These are phyloP conservation scores for Hoplodrina ambigua DNA, from an alignment of 2,888 invertebrate species.

Conservation along the genomic window DNA sequence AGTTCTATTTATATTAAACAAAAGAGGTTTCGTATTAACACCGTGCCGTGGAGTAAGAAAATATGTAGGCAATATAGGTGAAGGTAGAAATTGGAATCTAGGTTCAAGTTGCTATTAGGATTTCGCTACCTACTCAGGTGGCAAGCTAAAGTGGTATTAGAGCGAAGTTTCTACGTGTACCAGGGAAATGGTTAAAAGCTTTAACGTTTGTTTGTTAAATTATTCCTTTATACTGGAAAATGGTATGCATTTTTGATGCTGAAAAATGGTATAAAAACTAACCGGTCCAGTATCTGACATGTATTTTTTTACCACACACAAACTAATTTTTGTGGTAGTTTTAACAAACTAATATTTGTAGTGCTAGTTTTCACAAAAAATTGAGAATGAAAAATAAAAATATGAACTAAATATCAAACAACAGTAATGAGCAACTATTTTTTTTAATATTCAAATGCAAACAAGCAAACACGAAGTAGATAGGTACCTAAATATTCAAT, in stretches of 20 bases:
- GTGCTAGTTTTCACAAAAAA: too few relatives aligned
- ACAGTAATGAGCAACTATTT: too few relatives aligned
- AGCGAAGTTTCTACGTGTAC: constrained; percentile 12
- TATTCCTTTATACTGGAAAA: not conserved
- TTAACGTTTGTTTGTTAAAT: not conserved
- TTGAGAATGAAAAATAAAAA: too few relatives aligned
- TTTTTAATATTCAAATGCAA: too few relatives aligned
- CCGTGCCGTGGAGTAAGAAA: constrained; percentile 16
- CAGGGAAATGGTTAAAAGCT: constrained; percentile 8
- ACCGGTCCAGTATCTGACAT: too few relatives aligned
- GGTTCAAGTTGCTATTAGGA: constrained; percentile 35
- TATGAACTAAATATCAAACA: too few relatives aligned
- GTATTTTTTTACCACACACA: too few relatives aligned
- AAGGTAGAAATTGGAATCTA: constrained; percentile 40
- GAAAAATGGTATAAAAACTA: too few relatives aligned
- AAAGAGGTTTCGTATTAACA: constrained; percentile 50
- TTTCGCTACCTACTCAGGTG: constrained; percentile 10
- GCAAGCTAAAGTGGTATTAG: constrained; percentile 16
- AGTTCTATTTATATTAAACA: constrained; percentile 49
- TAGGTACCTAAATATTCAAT: too few relatives aligned
- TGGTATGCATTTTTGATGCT: not conserved
- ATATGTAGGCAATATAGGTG: constrained; percentile 39
- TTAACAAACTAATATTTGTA: too few relatives aligned
- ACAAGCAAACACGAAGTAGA: too few relatives aligned
- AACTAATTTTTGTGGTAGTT: too few relatives aligned